Conservation (phyloP, 2,888 invertebrate genomes). For the Rosalia funebris region DNA sequence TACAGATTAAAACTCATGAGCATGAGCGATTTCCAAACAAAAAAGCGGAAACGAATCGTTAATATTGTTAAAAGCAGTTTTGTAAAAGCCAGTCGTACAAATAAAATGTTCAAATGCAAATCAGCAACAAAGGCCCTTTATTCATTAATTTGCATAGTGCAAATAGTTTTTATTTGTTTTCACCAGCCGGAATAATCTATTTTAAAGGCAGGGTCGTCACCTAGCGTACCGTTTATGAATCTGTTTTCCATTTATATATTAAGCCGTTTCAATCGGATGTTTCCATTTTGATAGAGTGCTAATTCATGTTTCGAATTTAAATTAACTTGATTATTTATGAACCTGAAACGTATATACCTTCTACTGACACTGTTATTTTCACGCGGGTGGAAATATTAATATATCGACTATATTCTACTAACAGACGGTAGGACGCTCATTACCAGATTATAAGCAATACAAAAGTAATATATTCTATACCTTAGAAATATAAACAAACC, state of each 20-base stretch:
- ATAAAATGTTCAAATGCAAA: slow-evolving; percentile 33
- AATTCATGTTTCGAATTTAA: slow-evolving; percentile 48
- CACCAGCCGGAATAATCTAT: slow-evolving; percentile 24
- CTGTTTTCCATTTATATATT: slow-evolving; percentile 28
- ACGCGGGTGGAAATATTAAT: slow-evolving; percentile 5
- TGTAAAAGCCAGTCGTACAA: slow-evolving; percentile 25
- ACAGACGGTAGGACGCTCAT: too few species aligned
- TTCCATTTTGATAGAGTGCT: slow-evolving; percentile 49
- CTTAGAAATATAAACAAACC: too few species aligned
- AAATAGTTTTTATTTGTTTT: slow-evolving; percentile 35
- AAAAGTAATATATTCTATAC: too few species aligned
- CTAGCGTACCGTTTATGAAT: slow-evolving; percentile 22
- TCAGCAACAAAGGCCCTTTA: slow-evolving; percentile 29
- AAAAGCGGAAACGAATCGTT: not conserved
- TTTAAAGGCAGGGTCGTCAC: slow-evolving; percentile 28
- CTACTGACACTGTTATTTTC: slow-evolving; percentile 19
- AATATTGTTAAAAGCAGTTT: slow-evolving; percentile 24
- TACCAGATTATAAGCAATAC: too few species aligned
- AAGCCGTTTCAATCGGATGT: slow-evolving; percentile 40
- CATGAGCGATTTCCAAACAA: too few species aligned
- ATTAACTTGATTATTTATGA: slow-evolving; percentile 47
- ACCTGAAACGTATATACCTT: slow-evolving; percentile 16
- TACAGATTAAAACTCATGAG: too few species aligned
- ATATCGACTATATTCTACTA: too few species aligned
- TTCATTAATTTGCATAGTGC: slow-evolving; percentile 30